Evolutionary conservation across 2,888 invertebrate species (phyloP), one percentile per base, ranked within the genome.

Genomic region (Chrysina gloriosa): DNA sequence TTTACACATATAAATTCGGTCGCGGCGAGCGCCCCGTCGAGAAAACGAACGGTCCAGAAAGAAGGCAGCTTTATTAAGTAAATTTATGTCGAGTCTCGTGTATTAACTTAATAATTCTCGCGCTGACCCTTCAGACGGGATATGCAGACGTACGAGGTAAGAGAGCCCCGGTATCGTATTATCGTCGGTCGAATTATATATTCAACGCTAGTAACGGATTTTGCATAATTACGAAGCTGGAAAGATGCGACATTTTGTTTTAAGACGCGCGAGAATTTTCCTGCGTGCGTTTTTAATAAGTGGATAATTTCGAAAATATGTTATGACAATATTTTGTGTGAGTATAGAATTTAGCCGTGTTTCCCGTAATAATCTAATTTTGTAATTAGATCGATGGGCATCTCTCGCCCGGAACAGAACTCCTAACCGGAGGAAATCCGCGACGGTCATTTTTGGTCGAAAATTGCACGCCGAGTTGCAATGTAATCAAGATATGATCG

Each of bases 81-180:
- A 39, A 39, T 39, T 39, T 39, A 39, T 39, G 39, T 39, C 39
- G 39, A 16, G 16, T 39, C 39, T 39, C 39, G 39, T 39, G 16
- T 39, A 39, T 39, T 39, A 39, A 6, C 1, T 5, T 9, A 11
- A 39, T 39, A 39, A n/a, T 39, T 39, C 11, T 39, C 11, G 14
- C 9, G 39, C 16, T 2, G 39, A 39, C 39, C 39, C 39, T 14
- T 16, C 14, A 11, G 16, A 4, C 11, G 11, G 11, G 14, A 39
- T 39, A 39, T 39, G 16, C 36, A 36, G 9, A 11, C 36, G 11
- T 39, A 39, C 39, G 16, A 14, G 11, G 39, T 39, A 39, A 14
- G n/a, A 16, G 39, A 14, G 3, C 3, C 11, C 39, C 11, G 3
- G 2, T 11, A 4, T 11, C 11, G 39, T 39, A 3, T 4, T 16